Evolutionary conservation across 2,888 invertebrate species (phyloP), one percentile per base, ranked within the genome.

Genomic region (Caenorhabditis sp.): DNA sequence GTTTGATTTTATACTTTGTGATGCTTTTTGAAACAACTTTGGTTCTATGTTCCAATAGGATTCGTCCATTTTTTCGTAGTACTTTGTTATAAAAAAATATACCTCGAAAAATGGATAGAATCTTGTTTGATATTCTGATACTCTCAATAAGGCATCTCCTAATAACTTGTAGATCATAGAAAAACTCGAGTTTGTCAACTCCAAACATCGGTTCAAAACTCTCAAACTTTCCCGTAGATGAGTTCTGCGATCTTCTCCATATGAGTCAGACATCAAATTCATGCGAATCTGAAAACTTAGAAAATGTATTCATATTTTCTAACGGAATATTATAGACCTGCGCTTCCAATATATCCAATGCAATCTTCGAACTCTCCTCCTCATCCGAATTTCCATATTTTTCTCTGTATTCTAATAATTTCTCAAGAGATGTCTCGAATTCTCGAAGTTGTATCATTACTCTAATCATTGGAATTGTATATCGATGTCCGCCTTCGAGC

Each of bases 381-480:
- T 43, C 2, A 57, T 27, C n/a, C 54, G 61, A 27, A 49, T 43
- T 66, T 10, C 54, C 62, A 7, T 10, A 27, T 25, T 54, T 54
- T 38, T 60, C n/a, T 5, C 76, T 60, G 12, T 53, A 60, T 20
- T 64, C 67, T 0, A 23, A n/a, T 0, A 64, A 27, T 38, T 72
- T 65, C 17, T 73, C 76, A 1, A 80, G 63, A n/a, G 77, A 74
- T 23, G 59, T 59, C 26, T 73, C 74, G 60, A 67, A 70, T 26
- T 80, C 70, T 8, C 70, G 57, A 3, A 80, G 64, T 58, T 75
- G 77, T 1, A 77, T 26, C 2, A 77, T 70, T 0, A 80, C 69
- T 38, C 69, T 65, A 10, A 74, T 65, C 58, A 74, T 67, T 57
- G 75, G 61, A 52, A 77, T 67, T 10, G 38, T 50, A 50, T 66